phyloP scores from a whole-genome alignment of 1,140 invertebrate genomes.

The Bombus impatiens region DNA sequence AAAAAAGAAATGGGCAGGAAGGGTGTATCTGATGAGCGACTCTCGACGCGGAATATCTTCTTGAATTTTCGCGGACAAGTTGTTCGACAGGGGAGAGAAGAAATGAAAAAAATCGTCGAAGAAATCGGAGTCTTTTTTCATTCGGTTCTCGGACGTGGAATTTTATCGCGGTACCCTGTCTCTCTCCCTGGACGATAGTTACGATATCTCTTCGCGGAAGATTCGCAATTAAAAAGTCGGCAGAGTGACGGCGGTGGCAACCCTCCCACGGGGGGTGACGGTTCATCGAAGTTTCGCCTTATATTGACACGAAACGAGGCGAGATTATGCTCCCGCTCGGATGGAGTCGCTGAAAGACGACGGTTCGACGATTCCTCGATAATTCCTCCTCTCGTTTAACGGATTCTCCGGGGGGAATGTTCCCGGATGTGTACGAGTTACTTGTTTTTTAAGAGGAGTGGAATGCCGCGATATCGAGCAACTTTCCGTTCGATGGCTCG shows the following conservation, averaged over 20 bases:
- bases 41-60: not conserved
- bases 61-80: conserved; percentile 31
- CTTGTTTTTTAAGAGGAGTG: not conserved
- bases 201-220: conserved; percentile 19
- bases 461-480: not conserved
- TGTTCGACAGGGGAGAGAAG: not conserved
- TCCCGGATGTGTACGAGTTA: not conserved
- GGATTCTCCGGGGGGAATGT: not conserved
- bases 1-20: not conserved
- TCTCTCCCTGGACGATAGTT: not conserved
- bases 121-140: not conserved
- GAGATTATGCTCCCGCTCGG: conserved; percentile 15
- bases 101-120: not conserved
- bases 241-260: not conserved
- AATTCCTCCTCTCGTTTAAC: conserved; percentile 12
- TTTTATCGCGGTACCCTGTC: not conserved
- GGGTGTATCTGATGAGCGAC: not conserved
- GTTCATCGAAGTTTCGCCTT: conserved; percentile 31
- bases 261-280: not conserved
- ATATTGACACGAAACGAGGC: conserved; percentile 30
- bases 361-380: conserved; percentile 17
- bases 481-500: not conserved
- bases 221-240: conserved; percentile 36
- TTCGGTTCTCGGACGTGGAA: not conserved
- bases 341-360: conserved; percentile 13